Percentiles rank a stretch among this genome's conserved stretches.
Conservation (phyloP, 2,797 vertebrate genomes). For the Phrynocephalus forsythii region DNA sequence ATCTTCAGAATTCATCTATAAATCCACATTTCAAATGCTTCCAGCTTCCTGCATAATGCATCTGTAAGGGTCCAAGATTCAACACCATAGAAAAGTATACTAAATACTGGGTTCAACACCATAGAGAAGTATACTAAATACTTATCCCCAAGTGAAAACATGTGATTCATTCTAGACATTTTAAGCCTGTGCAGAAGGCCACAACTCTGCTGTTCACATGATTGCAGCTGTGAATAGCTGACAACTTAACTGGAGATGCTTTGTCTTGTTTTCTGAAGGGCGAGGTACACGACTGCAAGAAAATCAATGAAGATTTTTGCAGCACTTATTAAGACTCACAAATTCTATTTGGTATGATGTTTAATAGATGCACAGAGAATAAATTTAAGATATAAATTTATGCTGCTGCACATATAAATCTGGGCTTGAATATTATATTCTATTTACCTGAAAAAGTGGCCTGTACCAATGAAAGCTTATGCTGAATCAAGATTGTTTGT, state of each 20-base stretch:
- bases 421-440: no score
- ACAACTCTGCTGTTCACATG: conserved; percentile 50
- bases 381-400: not conserved
- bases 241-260: conserved; percentile 57
- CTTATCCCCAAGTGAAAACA: conserved; percentile 38
- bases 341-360: not conserved
- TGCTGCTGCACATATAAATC: no score
- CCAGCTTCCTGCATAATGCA: no score
- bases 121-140: no score
- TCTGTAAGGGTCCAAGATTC: no score
- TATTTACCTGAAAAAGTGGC: no score
- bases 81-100: no score
- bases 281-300: conserved; percentile 22
- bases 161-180: conserved; percentile 56
- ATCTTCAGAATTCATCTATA: no score
- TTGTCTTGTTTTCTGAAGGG: conserved; percentile 24
- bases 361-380: not conserved
- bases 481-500: no score
- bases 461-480: no score
- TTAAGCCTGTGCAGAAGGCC: conserved; percentile 55
- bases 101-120: no score
- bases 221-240: conserved; percentile 53
- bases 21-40: no score
- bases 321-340: not conserved
- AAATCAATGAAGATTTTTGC: not conserved